These are phyloP conservation scores for Leptopilina myrica DNA, from an alignment of 2,888 invertebrate species.

Conservation along the genomic window DNA sequence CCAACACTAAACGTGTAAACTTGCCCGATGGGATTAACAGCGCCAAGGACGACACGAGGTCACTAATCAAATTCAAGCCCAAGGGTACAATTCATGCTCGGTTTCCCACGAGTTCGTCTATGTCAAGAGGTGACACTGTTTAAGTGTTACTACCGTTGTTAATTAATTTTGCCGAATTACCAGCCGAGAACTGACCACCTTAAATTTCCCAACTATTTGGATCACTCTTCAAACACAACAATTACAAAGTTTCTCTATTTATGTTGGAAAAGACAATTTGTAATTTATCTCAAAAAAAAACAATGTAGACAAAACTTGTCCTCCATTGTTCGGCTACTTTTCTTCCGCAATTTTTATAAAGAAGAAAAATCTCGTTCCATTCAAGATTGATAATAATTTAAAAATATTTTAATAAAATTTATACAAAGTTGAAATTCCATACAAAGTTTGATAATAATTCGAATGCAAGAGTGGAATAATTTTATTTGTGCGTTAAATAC, in stretches of 20 bases:
- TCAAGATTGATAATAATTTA: too few relatives aligned
- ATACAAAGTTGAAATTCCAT: too few relatives aligned
- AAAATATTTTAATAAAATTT: too few relatives aligned
- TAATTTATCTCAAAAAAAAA: too few relatives aligned
- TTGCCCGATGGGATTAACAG: conserved; percentile 36
- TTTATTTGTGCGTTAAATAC: not conserved
- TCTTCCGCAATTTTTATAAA: too few relatives aligned
- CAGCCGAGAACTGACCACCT: conserved; percentile 44
- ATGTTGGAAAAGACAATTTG: too few relatives aligned
- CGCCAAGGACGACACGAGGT: conserved; percentile 42
- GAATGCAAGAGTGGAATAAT: too few relatives aligned
- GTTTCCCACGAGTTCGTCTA: conserved; percentile 35
- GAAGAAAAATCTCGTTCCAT: too few relatives aligned
- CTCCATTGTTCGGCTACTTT: too few relatives aligned
- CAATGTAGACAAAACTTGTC: too few relatives aligned
- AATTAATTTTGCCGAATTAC: conserved; percentile 65
- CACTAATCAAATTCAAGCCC: conserved; percentile 44
- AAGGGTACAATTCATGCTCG: conserved; percentile 38
- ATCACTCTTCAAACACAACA: not conserved
- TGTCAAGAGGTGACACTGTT: conserved; percentile 27
- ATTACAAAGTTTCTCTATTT: not conserved
- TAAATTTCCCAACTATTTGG: not conserved
- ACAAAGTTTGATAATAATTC: too few relatives aligned
- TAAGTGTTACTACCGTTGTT: conserved; percentile 45
- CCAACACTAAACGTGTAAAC: conserved; percentile 34